Base-by-base conservation (phyloP, 2,113 vertebrate species). In the Paramormyrops kingsleyae region DNA sequence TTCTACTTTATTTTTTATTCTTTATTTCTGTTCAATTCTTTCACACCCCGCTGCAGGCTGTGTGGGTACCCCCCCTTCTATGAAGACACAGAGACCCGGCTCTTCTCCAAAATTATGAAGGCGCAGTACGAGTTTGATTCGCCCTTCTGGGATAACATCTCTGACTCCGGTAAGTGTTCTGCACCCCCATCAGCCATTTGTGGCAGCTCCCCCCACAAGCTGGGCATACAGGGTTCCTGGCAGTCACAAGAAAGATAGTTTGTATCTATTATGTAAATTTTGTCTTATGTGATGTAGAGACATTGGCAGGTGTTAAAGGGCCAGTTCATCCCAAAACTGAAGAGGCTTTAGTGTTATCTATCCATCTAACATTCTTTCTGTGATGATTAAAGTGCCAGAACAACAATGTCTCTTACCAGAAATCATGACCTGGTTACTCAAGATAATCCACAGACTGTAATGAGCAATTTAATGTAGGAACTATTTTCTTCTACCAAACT, bases 61-160 rank as follows among this genome's bases (percentile, higher is more conserved):
- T 99, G 99, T 44, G 99, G 99, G 39, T 99, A 99, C 4, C 98
- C 99, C 0, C 99, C 99, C 1, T 99, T 99, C 93, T 99, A 99
- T 0, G 99, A 99, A 91, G 98, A 99, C 88, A 97, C 96, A 0
- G 98, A 99, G 92, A 96, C 97, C 0, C 97, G 96, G n/a, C 97
- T 99, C 19, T 99, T 99, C 91, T 97, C 97, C 31, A 99, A 99
- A 93, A 99, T 99, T 92, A 99, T 97, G 93, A 98, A 99, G 93
- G 99, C 97, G 0, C 96, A 97, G 93, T 99, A 97, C 0, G 99
- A 99, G 95, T 99, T 99, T 15, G 98, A 99, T 92, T 97, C 98
- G 21, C 99, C 98, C 0, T 99, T 99, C 94, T 99, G 99, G 99
- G 99, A 99, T 0, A 96, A 99, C 66, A 99, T 99, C 90, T 99